A percentile compares a stretch with the other conserved stretches of the same genome.
phyloP scores from a whole-genome alignment of 1,140 invertebrate genomes.

The Ceratitis capitata region DNA sequence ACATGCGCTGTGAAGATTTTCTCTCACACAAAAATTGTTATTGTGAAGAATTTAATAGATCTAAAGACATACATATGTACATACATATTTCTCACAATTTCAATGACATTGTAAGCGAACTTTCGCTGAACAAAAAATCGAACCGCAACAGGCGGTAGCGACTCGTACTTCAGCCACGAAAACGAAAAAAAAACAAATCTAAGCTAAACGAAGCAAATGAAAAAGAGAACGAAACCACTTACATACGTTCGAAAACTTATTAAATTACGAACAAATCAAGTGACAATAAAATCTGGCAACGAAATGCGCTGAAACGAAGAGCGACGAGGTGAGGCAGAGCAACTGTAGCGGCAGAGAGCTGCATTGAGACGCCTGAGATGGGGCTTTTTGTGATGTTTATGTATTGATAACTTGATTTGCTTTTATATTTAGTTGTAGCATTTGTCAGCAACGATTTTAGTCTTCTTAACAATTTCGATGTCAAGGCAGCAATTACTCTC shows the following conservation, averaged over 20 bases:
- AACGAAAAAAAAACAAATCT: not conserved
- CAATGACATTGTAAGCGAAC: not conserved
- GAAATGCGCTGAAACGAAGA: not conserved
- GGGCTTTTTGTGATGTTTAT: not conserved
- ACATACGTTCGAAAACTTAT: constrained; percentile 1
- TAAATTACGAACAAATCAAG: constrained; percentile 24
- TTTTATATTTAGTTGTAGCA: not conserved
- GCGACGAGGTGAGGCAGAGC: not conserved
- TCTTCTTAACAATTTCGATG: constrained; percentile 18
- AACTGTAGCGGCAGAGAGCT: not conserved
- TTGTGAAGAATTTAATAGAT: too few species aligned
- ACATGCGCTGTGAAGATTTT: too few species aligned
- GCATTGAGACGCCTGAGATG: not conserved
- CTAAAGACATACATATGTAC: too few species aligned
- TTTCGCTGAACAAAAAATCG: not conserved
- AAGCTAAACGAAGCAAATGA: not conserved
- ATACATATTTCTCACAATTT: too few species aligned
- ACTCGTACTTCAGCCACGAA: not conserved
- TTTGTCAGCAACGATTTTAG: not conserved
- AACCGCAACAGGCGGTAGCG: not conserved
- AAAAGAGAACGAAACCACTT: not conserved
- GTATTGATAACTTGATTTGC: not conserved
- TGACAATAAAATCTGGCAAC: constrained; percentile 23
- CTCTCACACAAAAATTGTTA: too few species aligned
- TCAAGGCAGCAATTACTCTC: constrained; percentile 33